Conservation (phyloP, 1,140 invertebrate genomes). For the Solen grandis region DNA sequence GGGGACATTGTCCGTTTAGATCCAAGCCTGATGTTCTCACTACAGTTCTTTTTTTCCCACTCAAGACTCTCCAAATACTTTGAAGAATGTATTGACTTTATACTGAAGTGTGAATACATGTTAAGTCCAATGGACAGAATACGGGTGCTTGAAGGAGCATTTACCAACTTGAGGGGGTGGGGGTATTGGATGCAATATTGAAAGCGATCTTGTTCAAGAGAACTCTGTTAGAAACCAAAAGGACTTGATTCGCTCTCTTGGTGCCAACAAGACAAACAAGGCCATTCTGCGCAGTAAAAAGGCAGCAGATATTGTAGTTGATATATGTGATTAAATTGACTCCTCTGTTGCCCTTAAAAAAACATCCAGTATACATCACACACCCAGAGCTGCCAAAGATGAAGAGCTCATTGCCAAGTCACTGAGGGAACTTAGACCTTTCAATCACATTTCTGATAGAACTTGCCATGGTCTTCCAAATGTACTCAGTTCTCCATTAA, state of each 20-base stretch:
- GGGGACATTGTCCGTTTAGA: neutral
- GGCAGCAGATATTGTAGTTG: neutral
- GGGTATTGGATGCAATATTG: neutral
- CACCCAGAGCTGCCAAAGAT: neutral
- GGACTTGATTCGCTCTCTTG: neutral
- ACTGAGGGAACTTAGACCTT: slow-evolving; percentile 5
- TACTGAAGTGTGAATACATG: neutral
- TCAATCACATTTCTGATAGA: neutral
- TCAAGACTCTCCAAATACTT: slow-evolving; percentile 20
- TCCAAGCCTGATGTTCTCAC: neutral
- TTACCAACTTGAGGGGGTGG: neutral
- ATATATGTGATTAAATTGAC: neutral
- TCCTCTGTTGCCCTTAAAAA: neutral
- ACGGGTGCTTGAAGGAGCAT: slow-evolving; percentile 5
- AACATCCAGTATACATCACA: neutral
- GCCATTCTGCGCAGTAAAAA: neutral
- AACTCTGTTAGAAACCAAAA: slow-evolving; percentile 7
- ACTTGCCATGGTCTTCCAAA: neutral
- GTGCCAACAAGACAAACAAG: slow-evolving; percentile 4
- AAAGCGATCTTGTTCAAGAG: slow-evolving; percentile 13
- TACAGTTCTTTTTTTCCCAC: slow-evolving; percentile 12
- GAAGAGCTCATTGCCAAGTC: neutral
- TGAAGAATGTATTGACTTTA: slow-evolving; percentile 9
- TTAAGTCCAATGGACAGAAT: slow-evolving; percentile 15
- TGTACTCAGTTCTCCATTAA: neutral